Percentiles rank a stretch among this genome's conserved stretches.
phyloP scores from a whole-genome alignment of 2,888 invertebrate genomes.

The Ormyrus rosae region DNA sequence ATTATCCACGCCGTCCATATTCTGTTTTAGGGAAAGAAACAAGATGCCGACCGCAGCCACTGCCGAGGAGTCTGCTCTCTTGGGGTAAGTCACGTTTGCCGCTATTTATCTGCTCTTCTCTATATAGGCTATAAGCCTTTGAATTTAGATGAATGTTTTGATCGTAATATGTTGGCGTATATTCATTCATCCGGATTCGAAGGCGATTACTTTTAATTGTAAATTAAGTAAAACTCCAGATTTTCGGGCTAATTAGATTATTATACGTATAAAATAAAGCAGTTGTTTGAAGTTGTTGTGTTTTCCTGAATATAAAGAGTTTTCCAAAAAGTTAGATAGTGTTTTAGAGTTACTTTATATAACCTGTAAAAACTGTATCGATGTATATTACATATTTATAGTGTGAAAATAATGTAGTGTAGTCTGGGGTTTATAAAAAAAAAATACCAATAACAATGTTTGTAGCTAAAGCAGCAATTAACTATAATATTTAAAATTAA shows the following conservation, averaged over 20 bases:
- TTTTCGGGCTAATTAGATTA: conserved; percentile 3
- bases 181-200: conserved; percentile 25
- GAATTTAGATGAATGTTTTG: conserved; percentile 19
- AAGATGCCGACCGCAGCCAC: conserved; percentile 84
- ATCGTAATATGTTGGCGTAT: neutral
- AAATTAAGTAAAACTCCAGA: conserved; percentile 10
- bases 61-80: conserved; percentile 91
- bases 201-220: conserved; percentile 9
- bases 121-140: neutral
- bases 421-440: conserved; percentile 28
- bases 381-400: conserved; percentile 31
- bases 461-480: conserved; percentile 7
- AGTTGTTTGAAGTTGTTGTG: conserved; percentile 18
- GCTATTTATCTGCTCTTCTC: neutral
- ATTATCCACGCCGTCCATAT: conserved; percentile 71
- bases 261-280: neutral
- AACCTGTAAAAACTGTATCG: conserved; percentile 26
- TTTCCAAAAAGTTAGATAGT: conserved; percentile 31
- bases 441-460: conserved; percentile 5
- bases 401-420: conserved; percentile 39
- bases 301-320: conserved; percentile 22
- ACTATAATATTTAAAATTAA: neutral
- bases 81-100: conserved; percentile 84
- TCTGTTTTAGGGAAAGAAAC: conserved; percentile 75
- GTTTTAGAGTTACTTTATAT: conserved; percentile 24